phyloP scores from a whole-genome alignment of 2,888 invertebrate species.

The Metalampra italica region DNA sequence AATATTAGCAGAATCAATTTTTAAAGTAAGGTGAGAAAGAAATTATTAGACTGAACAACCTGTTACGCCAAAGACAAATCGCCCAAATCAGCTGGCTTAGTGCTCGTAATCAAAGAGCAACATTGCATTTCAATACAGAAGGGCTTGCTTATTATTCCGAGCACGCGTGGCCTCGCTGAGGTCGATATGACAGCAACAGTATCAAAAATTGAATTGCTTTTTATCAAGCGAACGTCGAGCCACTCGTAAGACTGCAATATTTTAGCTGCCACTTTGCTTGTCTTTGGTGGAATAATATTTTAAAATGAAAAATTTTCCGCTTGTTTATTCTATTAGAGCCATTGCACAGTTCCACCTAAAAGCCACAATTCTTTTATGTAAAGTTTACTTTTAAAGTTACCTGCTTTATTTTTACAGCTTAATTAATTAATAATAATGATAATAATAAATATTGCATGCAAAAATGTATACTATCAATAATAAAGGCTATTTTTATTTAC shows the following conservation, averaged over 20 bases:
- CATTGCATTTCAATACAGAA: constrained; percentile 25
- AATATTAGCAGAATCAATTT: too few species aligned
- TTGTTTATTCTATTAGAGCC: too few species aligned
- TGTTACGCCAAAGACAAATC: constrained; percentile 23
- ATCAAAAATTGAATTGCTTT: constrained; percentile 51
- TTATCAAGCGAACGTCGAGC: constrained; percentile 37
- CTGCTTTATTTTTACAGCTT: too few species aligned
- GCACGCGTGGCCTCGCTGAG: constrained; percentile 35
- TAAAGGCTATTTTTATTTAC: too few species aligned
- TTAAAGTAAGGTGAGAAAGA: not conserved
- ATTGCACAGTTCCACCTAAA: too few species aligned
- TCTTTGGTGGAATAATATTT: not conserved
- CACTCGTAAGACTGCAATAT: constrained; percentile 42
- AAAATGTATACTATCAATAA: too few species aligned
- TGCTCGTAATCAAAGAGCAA: constrained; percentile 29
- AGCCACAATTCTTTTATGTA: too few species aligned
- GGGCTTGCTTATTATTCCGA: constrained; percentile 25
- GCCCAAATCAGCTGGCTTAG: constrained; percentile 25
- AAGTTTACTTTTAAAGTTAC: too few species aligned
- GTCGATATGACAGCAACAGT: constrained; percentile 43
- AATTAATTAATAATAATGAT: too few species aligned
- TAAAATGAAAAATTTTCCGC: not conserved
- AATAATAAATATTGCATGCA: too few species aligned
- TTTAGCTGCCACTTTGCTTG: constrained; percentile 16
- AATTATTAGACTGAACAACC: constrained; percentile 2